Percentiles rank a stretch among this genome's conserved stretches.
phyloP scores from a whole-genome alignment of 2,888 invertebrate species.

The Drosophila buzzatii region DNA sequence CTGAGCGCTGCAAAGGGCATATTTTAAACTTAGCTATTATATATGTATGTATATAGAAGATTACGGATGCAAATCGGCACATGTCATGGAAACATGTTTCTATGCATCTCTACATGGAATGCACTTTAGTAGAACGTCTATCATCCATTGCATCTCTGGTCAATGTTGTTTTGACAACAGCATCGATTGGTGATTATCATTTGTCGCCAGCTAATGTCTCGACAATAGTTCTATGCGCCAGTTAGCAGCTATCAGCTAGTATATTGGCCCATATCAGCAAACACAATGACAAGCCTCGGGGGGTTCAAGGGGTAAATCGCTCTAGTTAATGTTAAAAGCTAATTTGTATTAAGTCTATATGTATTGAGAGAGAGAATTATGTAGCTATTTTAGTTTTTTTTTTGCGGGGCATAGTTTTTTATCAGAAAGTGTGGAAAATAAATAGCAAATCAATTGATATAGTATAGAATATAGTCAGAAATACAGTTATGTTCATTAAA shows the following conservation, averaged over 20 bases:
- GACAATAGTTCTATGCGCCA: conserved; percentile 24
- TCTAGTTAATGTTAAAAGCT: conserved; percentile 4
- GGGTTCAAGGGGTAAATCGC: conserved; percentile 22
- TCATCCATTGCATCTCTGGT: conserved; percentile 33
- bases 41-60: conserved; percentile 3
- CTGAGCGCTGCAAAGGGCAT: conserved; percentile 6
- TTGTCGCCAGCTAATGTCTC: conserved; percentile 30
- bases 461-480: neutral
- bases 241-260: conserved; percentile 43
- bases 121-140: conserved; percentile 20
- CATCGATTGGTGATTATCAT: conserved; percentile 12
- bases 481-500: neutral
- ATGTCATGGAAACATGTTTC: conserved; percentile 43
- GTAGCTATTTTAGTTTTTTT: neutral
- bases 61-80: conserved; percentile 11
- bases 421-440: neutral
- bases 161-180: conserved; percentile 48
- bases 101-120: conserved; percentile 33
- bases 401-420: neutral
- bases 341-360: neutral
- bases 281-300: neutral
- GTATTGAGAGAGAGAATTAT: neutral
- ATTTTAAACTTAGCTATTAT: neutral
- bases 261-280: conserved; percentile 11
- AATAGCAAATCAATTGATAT: neutral